Evolutionary conservation across 2,797 vertebrate species (phyloP), one percentile per base, ranked within the genome.

Genomic region (Chromis chromis): DNA sequence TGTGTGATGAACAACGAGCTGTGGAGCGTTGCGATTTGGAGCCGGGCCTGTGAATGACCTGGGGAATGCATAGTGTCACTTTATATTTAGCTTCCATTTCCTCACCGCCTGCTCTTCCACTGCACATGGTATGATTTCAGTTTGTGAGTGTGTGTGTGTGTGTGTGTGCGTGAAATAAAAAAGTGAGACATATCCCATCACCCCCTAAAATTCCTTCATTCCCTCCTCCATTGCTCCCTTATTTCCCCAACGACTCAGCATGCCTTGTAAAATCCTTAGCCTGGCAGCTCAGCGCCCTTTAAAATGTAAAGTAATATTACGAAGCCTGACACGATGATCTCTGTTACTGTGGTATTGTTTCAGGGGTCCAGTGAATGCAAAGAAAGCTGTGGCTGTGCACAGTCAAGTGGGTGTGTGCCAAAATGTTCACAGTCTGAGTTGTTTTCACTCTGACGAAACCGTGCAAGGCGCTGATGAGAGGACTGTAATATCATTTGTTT

Each of bases 221-320:
- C 86, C 81, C 87, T 89, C 83, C 81, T 89, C 79, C 75, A 82
- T 84, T 84, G 70, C 86, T 86, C 83, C 82, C 82, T 90, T 88
- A 91, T 94, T 94, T 93, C 91, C 92, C 90, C 86, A 88, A 86
- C 78, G 86, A 78, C 85, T 81, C 87, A 39, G 70, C 71, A 2
- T 63, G 86, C 78, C 86, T 92, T 89, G 86, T 92, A 92, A 94
- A 92, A 92, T 76, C 75, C 79, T 79, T 42, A 78, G 74, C 68
- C 78, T 22, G 76, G 76, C 89, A 77, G 88, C 86, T 90, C 82
- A 74, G 86, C 78, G 78, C 81, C 88, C 88, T 92, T 87, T 87
- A 92, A 93, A 88, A 93, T 93, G 88, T 91, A 92, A 90, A 91
- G 87, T 79, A 88, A 89, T 90, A 90, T 91, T 90, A 90, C 85